These are phyloP conservation scores for Poeciliopsis turneri DNA, from an alignment of 2,797 vertebrate species.

Conservation along the genomic window DNA sequence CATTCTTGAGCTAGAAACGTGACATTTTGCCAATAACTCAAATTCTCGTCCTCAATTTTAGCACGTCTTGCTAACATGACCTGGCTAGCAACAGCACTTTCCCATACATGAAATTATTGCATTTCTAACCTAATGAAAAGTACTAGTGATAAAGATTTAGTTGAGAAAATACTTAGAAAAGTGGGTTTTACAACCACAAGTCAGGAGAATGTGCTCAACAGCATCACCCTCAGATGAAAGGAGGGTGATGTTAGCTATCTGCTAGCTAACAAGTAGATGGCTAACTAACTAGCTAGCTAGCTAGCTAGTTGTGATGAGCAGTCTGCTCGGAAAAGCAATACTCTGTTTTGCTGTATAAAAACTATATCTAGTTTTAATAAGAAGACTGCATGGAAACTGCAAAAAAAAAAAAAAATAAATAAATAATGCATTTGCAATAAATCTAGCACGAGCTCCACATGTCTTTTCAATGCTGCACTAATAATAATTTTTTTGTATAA, in stretches of 20 bases:
- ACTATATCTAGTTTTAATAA: too few relatives aligned
- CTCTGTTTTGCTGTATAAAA: neutral
- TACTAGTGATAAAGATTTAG: neutral
- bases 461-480: neutral
- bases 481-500: neutral
- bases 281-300: too few relatives aligned
- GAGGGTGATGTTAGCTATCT: neutral
- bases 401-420: too few relatives aligned
- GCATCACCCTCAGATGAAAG: neutral
- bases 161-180: neutral
- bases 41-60: neutral
- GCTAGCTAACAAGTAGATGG: neutral
- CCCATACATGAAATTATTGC: neutral
- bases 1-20: too few relatives aligned
- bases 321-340: too few relatives aligned
- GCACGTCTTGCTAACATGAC: neutral
- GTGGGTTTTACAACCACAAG: neutral
- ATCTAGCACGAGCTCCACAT: neutral
- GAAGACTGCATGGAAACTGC: neutral
- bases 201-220: neutral
- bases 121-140: neutral
- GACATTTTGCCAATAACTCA: neutral
- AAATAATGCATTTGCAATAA: too few relatives aligned
- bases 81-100: too few relatives aligned
- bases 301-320: neutral